Conservation (phyloP, 2,888 invertebrate genomes). For the Lochmaea crataegi region DNA sequence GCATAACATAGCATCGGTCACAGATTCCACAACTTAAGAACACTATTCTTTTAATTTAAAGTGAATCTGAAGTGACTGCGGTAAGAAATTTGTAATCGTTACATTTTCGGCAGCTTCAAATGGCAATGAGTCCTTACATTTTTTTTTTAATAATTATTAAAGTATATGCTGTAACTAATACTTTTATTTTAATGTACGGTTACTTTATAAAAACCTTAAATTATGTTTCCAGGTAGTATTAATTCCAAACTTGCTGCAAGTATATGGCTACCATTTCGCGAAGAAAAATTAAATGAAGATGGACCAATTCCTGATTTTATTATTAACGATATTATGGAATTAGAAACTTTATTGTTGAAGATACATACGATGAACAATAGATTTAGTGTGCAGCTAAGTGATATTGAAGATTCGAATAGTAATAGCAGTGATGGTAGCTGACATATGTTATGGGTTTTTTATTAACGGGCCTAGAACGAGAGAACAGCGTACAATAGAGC, state of each 20-base stretch:
- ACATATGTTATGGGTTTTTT: slow-evolving; percentile 2
- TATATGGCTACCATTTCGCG: slow-evolving; percentile 80
- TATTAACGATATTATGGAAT: slow-evolving; percentile 73
- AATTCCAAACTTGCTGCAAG: slow-evolving; percentile 80
- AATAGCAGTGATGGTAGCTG: slow-evolving; percentile 68
- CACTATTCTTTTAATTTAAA: too few species aligned
- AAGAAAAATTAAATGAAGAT: slow-evolving; percentile 59
- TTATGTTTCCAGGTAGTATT: slow-evolving; percentile 50
- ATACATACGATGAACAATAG: slow-evolving; percentile 51
- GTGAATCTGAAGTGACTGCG: too few species aligned
- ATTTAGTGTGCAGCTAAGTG: slow-evolving; percentile 52
- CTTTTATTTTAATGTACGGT: too few species aligned
- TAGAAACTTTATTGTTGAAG: slow-evolving; percentile 70
- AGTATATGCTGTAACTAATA: too few species aligned
- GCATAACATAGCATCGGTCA: too few species aligned
- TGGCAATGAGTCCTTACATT: too few species aligned
- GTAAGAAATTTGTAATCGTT: too few species aligned
- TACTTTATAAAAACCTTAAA: too few species aligned
- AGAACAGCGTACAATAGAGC: too few species aligned
- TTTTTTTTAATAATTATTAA: too few species aligned
- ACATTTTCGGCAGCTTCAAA: too few species aligned
- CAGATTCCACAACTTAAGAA: too few species aligned
- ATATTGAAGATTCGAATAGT: slow-evolving; percentile 64
- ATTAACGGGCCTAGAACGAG: background rate
- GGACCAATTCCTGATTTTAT: slow-evolving; percentile 73